Evolutionary conservation across 2,113 vertebrate species (phyloP).

Genomic region (Grus americana): DNA sequence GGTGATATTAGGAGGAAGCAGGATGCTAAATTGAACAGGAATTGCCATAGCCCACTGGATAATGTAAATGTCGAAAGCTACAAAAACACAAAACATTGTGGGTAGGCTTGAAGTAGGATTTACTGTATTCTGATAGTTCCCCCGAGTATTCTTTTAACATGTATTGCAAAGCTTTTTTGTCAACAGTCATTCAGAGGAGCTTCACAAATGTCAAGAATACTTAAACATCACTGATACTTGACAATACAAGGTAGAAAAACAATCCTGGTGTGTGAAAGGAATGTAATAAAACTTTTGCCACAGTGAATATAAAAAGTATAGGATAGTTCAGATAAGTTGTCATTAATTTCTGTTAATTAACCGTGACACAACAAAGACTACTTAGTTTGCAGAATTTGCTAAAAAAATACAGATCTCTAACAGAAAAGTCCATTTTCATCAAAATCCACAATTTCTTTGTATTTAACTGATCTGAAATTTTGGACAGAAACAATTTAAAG

Average conservation of each 20-base stretch:
- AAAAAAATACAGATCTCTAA: not conserved
- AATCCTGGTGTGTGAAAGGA: not conserved
- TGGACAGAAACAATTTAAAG: not conserved
- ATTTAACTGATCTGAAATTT: not conserved
- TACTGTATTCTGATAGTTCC: not conserved
- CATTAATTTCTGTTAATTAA: not conserved
- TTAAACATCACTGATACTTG: not conserved
- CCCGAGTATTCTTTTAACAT: not conserved
- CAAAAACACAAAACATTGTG: not conserved
- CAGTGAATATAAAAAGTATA: not conserved
- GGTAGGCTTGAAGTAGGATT: not conserved
- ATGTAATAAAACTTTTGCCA: not conserved
- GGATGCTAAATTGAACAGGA: not conserved
- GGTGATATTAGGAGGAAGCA: not conserved
- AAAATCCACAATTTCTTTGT: not conserved
- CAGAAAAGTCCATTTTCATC: not conserved
- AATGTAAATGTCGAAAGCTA: not conserved
- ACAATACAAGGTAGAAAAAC: not conserved
- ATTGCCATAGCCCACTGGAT: not conserved
- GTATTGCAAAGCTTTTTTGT: not conserved
- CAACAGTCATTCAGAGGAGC: not conserved
- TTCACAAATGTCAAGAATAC: constrained; percentile 9
- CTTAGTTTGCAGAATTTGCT: not conserved
- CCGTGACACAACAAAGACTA: not conserved
- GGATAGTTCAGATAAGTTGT: not conserved